These are phyloP conservation scores for Ciona savignyi DNA, from an alignment of 23 tunicate species.

Conservation along the genomic window DNA sequence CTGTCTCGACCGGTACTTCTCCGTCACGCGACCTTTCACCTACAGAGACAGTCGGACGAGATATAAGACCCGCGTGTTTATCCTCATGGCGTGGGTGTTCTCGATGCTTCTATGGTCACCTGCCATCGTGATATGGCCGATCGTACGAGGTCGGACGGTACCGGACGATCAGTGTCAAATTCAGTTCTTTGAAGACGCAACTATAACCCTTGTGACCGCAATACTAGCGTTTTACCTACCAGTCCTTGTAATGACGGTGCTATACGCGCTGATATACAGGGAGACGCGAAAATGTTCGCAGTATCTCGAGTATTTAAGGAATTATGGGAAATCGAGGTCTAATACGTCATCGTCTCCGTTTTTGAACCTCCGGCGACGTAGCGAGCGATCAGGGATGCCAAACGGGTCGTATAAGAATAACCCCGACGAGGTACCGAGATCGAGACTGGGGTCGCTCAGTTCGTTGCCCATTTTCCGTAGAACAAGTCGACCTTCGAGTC, in stretches of 20 bases:
- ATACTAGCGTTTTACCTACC: constrained; percentile 82
- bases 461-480: neutral
- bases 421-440: neutral
- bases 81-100: constrained; percentile 69
- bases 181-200: constrained; percentile 52
- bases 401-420: neutral
- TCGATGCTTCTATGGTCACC: constrained; percentile 86
- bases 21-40: constrained; percentile 81
- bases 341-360: constrained; percentile 20
- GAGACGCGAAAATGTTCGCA: constrained; percentile 75
- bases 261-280: constrained; percentile 61
- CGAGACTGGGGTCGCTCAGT: neutral
- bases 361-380: constrained; percentile 9
- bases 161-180: constrained; percentile 34
- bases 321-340: constrained; percentile 36
- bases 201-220: constrained; percentile 78
- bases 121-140: constrained; percentile 77
- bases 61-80: constrained; percentile 33
- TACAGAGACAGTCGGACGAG: constrained; percentile 72
- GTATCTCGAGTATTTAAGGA: constrained; percentile 69
- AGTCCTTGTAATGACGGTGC: constrained; percentile 53
- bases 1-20: constrained; percentile 84
- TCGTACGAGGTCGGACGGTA: constrained; percentile 28
- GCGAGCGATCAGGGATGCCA: neutral
- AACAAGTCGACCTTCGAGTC: neutral